phyloP scores from a whole-genome alignment of 2,113 vertebrate species.

The Laticauda colubrina region DNA sequence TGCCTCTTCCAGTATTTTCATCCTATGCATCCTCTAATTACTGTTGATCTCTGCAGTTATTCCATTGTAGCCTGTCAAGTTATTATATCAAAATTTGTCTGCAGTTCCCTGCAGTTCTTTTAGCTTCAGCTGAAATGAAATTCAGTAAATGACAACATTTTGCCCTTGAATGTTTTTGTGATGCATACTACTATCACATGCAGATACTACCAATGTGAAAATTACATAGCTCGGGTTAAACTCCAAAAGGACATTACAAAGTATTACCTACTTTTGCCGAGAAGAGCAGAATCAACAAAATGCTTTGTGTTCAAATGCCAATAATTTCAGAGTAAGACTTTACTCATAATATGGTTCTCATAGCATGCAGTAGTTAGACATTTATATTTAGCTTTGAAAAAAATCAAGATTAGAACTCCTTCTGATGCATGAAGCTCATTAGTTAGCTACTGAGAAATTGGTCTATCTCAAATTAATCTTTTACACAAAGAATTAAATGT shows the following conservation, averaged over 20 bases:
- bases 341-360: background rate
- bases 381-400: background rate
- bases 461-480: background rate
- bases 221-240: constrained; percentile 17
- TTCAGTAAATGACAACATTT: constrained; percentile 18
- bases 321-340: background rate
- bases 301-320: background rate
- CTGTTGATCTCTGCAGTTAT: background rate
- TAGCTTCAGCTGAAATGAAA: constrained; percentile 27
- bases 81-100: constrained; percentile 10
- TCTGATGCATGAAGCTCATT: background rate
- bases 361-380: background rate
- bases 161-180: constrained; percentile 20
- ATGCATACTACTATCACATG: constrained; percentile 14
- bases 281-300: background rate
- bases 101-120: constrained; percentile 21
- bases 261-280: background rate
- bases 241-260: constrained; percentile 2
- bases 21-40: background rate
- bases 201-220: constrained; percentile 12
- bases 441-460: background rate
- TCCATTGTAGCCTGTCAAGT: constrained; percentile 14
- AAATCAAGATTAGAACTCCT: background rate
- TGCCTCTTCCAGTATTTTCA: background rate
- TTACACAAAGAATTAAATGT: background rate